A percentile compares a stretch with the other conserved stretches of the same genome.
These are phyloP conservation scores for Syrmaticus mikado DNA, from an alignment of 2,113 vertebrate species.

Conservation along the genomic window DNA sequence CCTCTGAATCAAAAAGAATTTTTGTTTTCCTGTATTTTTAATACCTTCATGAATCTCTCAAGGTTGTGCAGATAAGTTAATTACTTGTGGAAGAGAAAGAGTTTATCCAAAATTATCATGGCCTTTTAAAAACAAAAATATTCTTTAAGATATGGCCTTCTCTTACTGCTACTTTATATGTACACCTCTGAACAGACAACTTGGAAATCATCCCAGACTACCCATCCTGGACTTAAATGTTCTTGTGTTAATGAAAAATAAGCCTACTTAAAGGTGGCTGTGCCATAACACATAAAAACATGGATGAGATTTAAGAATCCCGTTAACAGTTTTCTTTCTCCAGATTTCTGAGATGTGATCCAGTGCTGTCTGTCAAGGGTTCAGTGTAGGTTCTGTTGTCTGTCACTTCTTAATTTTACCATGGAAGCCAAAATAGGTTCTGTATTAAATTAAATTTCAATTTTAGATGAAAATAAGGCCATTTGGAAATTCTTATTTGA, in stretches of 20 bases:
- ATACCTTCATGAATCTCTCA: neutral
- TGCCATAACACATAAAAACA: neutral
- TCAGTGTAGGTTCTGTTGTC: rapidly evolving
- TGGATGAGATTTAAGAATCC: neutral
- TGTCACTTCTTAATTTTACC: neutral
- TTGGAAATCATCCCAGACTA: neutral
- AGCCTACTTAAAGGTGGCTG: neutral
- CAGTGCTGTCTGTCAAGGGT: neutral
- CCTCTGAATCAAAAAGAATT: neutral
- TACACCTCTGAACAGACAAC: neutral
- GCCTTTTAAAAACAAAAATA: neutral
- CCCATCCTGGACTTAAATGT: neutral
- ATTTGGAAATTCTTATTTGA: neutral
- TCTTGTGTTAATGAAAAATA: neutral
- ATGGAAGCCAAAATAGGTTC: neutral
- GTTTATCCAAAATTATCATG: neutral
- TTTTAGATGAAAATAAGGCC: neutral
- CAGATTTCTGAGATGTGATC: neutral
- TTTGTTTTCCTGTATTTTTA: neutral
- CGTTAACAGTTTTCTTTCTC: neutral
- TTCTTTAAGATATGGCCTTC: neutral
- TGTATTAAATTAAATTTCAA: neutral
- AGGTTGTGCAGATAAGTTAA: neutral
- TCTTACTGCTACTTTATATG: neutral
- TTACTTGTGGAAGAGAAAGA: neutral